Conservation (phyloP, 1,140 invertebrate species). For the Caerostris darwini region DNA sequence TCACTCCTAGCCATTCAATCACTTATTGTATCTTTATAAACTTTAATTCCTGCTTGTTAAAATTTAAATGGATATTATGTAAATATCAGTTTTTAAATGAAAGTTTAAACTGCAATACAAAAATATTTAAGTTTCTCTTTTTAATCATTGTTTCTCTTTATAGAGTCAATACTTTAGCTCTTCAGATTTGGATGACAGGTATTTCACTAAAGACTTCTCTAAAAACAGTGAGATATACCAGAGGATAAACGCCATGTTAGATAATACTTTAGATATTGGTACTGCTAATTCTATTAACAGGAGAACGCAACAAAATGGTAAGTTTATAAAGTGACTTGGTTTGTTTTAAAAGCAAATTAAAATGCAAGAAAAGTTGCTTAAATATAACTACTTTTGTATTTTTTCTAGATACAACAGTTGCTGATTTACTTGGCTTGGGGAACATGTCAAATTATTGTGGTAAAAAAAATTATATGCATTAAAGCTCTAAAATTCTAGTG, state of each 20-base stretch:
- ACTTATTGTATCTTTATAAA: too few relatives aligned
- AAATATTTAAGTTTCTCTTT: neutral
- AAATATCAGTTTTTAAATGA: neutral
- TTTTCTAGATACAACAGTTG: constrained; percentile 64
- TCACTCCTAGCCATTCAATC: too few relatives aligned
- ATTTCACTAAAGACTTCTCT: constrained; percentile 48
- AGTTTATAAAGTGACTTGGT: neutral
- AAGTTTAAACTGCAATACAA: neutral
- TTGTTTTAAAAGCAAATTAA: neutral
- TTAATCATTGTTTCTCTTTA: neutral
- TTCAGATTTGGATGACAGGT: constrained; percentile 35
- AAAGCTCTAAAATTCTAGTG: too few relatives aligned
- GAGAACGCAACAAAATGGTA: constrained; percentile 60
- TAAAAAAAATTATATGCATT: neutral
- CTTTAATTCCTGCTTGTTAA: neutral
- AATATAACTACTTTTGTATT: neutral
- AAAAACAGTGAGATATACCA: constrained; percentile 81
- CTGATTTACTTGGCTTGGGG: constrained; percentile 64
- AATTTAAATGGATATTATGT: neutral
- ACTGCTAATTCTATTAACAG: constrained; percentile 77
- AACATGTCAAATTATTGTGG: constrained; percentile 55
- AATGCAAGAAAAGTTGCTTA: neutral
- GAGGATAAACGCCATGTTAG: constrained; percentile 82
- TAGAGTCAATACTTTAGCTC: constrained; percentile 61
- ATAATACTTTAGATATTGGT: constrained; percentile 81